Evolutionary conservation across 92 coral and sea anemone species (phyloP), one percentile per base, ranked within the genome.

Genomic region (Isaurus tuberculatus): DNA sequence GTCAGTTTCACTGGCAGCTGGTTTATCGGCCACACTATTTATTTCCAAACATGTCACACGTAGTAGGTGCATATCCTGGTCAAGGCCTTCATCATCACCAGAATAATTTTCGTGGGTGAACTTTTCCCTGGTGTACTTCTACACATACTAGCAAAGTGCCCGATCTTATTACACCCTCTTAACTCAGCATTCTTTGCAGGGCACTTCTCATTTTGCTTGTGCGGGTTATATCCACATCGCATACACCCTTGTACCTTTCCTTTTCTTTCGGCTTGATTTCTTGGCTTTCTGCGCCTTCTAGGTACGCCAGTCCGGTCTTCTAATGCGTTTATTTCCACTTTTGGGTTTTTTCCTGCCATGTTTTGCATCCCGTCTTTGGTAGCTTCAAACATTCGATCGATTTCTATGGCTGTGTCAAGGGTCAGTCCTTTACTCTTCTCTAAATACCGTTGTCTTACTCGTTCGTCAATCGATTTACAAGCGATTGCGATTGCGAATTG

Each of bases 91-190:
- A 26, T 63, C 69, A 72, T 77, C 79, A 77, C 84, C 67, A n/a
- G 84, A 75, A 30, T 65, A 61, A 26, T 72, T 79, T 30, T 68
- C 70, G 2, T 49, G 61, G 48, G 32, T 27, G 25, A 85, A 34
- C 37, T 71, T 58, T 66, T 55, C 28, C n/a, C 0, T 55, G 63
- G 26, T 29, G 9, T 26, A 0, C 86, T 73, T 84, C 30, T 84
- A 75, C 91, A 88, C 85, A 84, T 73, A 78, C 84, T 40, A 44
- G 83, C 73, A 37, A 88, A 88, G 32, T 88, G 88, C 65, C 89
- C 87, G 7, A 73, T 63, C 49, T 79, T 85, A 5, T 70, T 83
- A 25, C 86, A 85, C 64, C 65, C 19, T 0, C 81, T 73, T 72
- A 87, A 89, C 15, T 77, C 65, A 19, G 81, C 73, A 58, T 85